Evolutionary conservation across 2,113 vertebrate genomes (phyloP), one percentile per base, ranked within the genome.

Genomic region (Glareola pratincola): DNA sequence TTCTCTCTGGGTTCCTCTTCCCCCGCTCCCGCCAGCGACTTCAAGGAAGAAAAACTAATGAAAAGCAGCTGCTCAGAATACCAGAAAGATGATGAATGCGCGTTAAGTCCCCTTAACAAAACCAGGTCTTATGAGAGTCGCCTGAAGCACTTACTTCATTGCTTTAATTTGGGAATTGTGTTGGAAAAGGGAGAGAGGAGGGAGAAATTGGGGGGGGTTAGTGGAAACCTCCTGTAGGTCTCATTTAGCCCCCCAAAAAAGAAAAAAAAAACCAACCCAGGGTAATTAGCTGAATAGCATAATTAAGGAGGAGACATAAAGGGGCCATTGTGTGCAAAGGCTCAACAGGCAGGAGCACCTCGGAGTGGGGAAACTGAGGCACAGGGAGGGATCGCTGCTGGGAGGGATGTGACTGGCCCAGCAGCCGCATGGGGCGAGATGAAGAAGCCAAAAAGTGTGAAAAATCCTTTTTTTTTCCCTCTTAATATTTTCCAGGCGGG

Each of bases 231-330:
- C 94, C 87, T 48, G 97, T 73, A 95, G 88, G 94, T 96, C 94
- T 93, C 88, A 48, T 91, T 89, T 89, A 91, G 76, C 21, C 45
- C 20, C 45, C 77, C 85, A 80, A 62, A 43, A 17, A 43, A 20
- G 50, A 67, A 41, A 9, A n/a, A 48, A 47, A 21, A 27, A 16
- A 56, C 4, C 34, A 60, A 60, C 34, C 30, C 56, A 24, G 94
- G 88, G 89, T 96, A 95, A 96, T 97, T 97, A 97, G 96, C 92
- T 53, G 88, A 88, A 94, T 60, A 94, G 86, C 72, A 87, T 96
- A 94, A 97, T 94, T 92, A 93, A 93, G 74, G 87, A 90, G 45
- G 34, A 29, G 90, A 75, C 32, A 97, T 80, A 97, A 96, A 97
- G 93, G 57, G 63, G 32, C 59, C 85, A 94, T 95, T 92, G 94